A percentile compares a stretch with the other conserved stretches of the same genome.
Evolutionary conservation across 1,140 invertebrate species (phyloP).

Genomic region (Anastrepha ludens): DNA sequence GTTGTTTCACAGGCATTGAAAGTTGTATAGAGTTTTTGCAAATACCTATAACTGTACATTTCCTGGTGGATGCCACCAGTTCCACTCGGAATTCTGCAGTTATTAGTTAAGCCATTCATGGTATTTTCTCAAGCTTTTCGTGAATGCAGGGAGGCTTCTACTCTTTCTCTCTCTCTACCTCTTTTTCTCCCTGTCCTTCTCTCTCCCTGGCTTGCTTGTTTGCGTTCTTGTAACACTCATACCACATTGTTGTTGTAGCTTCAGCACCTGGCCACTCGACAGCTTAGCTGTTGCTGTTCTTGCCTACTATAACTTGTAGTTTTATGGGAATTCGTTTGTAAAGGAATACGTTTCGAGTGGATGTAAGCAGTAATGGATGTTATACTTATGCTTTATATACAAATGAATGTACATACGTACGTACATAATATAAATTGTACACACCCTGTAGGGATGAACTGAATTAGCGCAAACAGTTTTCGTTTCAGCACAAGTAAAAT

Average conservation of each 20-base stretch:
- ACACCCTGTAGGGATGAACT: not conserved
- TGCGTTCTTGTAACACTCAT: not conserved
- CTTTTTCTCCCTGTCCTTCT: not conserved
- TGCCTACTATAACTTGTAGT: not conserved
- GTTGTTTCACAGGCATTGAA: not conserved
- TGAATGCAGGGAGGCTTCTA: not conserved
- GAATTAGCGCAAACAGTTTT: too few relatives aligned
- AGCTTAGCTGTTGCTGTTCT: constrained; percentile 2
- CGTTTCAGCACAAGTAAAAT: too few relatives aligned
- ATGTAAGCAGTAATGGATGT: not conserved
- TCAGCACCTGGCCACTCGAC: not conserved
- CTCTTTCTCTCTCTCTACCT: not conserved
- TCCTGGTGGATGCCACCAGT: not conserved
- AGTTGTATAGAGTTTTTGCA: not conserved
- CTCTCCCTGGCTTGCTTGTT: not conserved
- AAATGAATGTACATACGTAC: not conserved
- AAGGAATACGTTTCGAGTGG: not conserved
- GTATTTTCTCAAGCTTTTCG: not conserved
- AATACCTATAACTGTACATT: not conserved
- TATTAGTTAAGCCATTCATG: not conserved
- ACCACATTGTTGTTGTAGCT: not conserved
- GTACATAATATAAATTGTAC: not conserved
- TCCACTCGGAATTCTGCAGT: constrained; percentile 10
- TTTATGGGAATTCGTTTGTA: not conserved
- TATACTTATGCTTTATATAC: not conserved